Base-by-base conservation (phyloP, 2,888 invertebrate genomes). In the Synergus gifuensis region DNA sequence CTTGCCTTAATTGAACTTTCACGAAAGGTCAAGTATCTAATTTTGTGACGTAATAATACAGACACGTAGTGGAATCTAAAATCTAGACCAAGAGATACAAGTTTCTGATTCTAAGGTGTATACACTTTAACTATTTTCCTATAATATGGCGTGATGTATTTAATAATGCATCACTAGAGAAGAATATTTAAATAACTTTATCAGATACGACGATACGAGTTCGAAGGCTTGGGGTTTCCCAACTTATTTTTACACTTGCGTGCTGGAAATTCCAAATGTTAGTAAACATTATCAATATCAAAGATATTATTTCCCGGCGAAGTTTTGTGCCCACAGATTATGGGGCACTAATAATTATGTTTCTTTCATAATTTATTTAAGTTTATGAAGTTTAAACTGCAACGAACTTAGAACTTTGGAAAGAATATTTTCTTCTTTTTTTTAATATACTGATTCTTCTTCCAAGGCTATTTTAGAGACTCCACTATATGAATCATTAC, bases 1-100 rank as follows among this genome's bases (percentile, higher is more conserved):
- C 3, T 28, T 49, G 14, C 9, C 16, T 36, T 73, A 36, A 73
- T 73, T 54, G 69, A 73, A 73, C 69, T 73, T 54, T n/a, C 16
- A n/a, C 22, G 28, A 16, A 54, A 73, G 54, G 16, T 73, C 49
- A 73, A 54, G 49, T 73, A 28, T 73, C 22, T 49, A 73, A 73
- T 54, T 54, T 49, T n/a, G 16, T 28, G 69, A 73, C 49, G 36
- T 49, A 46, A 73, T 44, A 62, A 62, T 22, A 60, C 5, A 16
- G 4, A 60, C 12, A 60, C 60, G 18, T 12, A 1, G 4, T 60
- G 4, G 4, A 60, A 60, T 22, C 60, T 22, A 22, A 1, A 60
- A 60, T 22, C 60, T 22, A 22, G 18, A 18, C 4, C 22, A 11
- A 22, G 18, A 22, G 22, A 9, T 60, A 9, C 12, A 11, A 22